These are phyloP conservation scores for Diaperis boleti DNA, from an alignment of 2,888 invertebrate species.

Conservation along the genomic window DNA sequence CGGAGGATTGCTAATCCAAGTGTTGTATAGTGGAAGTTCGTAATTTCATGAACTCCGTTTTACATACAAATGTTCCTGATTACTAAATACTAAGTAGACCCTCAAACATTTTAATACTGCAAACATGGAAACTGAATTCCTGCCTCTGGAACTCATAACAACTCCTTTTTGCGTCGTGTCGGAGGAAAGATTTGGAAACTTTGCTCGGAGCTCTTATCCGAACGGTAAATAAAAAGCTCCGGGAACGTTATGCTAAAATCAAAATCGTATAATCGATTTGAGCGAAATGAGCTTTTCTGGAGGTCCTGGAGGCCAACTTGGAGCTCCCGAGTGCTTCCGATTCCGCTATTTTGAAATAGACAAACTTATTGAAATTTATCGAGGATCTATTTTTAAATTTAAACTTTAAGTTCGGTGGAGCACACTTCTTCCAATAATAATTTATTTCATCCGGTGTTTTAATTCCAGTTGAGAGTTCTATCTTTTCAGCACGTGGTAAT, in stretches of 20 bases:
- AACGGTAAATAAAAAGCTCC: neutral
- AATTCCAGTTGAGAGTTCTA: too few species aligned
- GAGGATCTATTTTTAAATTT: too few species aligned
- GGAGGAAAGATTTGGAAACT: constrained; percentile 6
- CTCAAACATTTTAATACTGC: constrained; percentile 42
- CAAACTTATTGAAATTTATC: too few species aligned
- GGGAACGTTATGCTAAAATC: neutral
- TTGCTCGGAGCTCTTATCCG: neutral
- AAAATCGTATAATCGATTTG: neutral
- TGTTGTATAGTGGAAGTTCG: constrained; percentile 48
- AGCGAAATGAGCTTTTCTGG: too few species aligned
- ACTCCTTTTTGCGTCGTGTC: neutral
- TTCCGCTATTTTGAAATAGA: too few species aligned
- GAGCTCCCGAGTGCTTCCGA: too few species aligned
- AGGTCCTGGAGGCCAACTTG: too few species aligned
- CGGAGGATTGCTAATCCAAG: constrained; percentile 40
- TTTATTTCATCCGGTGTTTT: too few species aligned
- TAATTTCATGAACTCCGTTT: constrained; percentile 51
- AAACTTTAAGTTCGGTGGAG: too few species aligned
- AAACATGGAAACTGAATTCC: constrained; percentile 42
- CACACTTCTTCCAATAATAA: too few species aligned
- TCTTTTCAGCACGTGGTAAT: too few species aligned
- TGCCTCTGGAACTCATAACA: constrained; percentile 24
- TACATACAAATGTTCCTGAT: constrained; percentile 54
- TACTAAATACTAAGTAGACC: constrained; percentile 49